Conservation (phyloP, 2,113 vertebrate species). For the Meriones unguiculatus region DNA sequence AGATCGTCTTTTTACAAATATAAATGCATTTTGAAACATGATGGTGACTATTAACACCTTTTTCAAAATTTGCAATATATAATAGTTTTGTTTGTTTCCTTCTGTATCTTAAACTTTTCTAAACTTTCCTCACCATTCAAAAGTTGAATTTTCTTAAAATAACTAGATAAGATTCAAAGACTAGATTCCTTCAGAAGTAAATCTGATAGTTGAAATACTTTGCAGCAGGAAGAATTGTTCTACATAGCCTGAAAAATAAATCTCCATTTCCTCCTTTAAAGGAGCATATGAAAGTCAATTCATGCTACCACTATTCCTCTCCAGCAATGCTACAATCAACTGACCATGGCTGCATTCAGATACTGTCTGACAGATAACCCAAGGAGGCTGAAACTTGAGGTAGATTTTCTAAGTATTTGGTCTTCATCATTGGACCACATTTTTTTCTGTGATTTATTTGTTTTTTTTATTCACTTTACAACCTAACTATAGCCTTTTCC, state of each 20-base stretch:
- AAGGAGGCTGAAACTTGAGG: slow-evolving; percentile 36
- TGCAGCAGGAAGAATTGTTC: slow-evolving; percentile 17
- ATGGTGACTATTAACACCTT: neutral
- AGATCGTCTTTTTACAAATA: slow-evolving; percentile 29
- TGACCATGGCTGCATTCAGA: neutral
- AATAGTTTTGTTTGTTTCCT: slow-evolving; percentile 28
- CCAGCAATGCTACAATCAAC: neutral
- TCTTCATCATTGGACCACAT: neutral
- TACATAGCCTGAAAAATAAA: neutral
- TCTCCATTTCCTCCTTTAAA: slow-evolving; percentile 10
- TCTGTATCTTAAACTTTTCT: slow-evolving; percentile 23
- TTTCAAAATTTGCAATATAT: slow-evolving; percentile 23
- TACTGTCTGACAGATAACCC: slow-evolving; percentile 25
- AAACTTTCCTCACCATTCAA: slow-evolving; percentile 2
- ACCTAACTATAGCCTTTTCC: too few species aligned
- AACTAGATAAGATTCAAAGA: slow-evolving; percentile 38
- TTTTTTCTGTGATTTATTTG: neutral
- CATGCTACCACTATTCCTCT: slow-evolving; percentile 38
- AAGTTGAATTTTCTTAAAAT: slow-evolving; percentile 33
- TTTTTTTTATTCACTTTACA: too few species aligned
- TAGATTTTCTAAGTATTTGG: slow-evolving; percentile 25
- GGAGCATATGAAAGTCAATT: slow-evolving; percentile 42
- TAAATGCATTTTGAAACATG: neutral
- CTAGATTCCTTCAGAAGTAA: slow-evolving; percentile 26
- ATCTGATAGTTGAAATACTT: neutral